These are phyloP conservation scores for Todus mexicanus DNA, from an alignment of 2,797 vertebrate species.

Conservation along the genomic window DNA sequence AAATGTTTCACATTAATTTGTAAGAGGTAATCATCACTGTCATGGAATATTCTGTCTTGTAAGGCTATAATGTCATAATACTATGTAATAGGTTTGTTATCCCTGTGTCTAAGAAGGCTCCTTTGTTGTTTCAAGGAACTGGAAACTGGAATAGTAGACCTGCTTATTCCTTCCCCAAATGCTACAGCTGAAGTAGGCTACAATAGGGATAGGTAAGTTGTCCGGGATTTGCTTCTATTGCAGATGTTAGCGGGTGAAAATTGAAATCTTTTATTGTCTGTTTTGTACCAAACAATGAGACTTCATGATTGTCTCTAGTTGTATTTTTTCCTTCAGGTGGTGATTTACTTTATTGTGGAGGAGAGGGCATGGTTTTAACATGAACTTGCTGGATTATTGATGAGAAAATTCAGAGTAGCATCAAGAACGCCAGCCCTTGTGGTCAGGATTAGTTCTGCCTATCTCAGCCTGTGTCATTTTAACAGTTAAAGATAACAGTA, in stretches of 20 bases:
- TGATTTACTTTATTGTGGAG: background rate
- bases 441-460: background rate
- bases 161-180: conserved; percentile 85
- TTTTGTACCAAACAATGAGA: background rate
- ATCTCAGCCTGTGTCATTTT: background rate
- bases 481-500: background rate
- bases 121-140: conserved; percentile 73
- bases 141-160: conserved; percentile 83
- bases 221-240: background rate
- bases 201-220: conserved; percentile 81
- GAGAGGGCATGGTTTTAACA: background rate
- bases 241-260: background rate
- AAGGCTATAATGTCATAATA: background rate
- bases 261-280: background rate
- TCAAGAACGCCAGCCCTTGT: background rate
- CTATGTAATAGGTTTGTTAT: background rate
- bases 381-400: background rate
- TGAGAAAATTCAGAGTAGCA: background rate
- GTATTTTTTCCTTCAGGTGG: background rate
- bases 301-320: background rate
- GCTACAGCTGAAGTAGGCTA: conserved; percentile 85
- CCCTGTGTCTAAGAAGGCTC: background rate
- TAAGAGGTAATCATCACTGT: background rate
- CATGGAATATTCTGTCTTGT: background rate
- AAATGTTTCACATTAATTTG: background rate